Conservation (phyloP, 2,113 vertebrate genomes). For the Microcebus jonahi region DNA sequence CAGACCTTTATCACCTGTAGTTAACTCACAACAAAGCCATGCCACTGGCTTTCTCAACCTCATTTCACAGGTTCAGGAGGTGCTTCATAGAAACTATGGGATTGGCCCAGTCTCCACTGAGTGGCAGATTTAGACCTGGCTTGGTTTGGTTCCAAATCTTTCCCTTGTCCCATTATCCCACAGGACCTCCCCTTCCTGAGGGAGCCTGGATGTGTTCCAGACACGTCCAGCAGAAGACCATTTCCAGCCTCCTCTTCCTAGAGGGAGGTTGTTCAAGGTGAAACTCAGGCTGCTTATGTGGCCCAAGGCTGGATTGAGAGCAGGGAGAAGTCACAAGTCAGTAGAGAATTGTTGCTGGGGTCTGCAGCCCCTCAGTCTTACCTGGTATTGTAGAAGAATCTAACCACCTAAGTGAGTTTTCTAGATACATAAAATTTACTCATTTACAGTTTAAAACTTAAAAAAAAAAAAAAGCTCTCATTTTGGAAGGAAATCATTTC, state of each 20-base stretch:
- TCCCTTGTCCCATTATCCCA: background rate
- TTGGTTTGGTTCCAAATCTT: background rate
- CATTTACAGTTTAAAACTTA: background rate
- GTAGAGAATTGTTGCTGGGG: background rate
- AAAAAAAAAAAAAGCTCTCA: background rate
- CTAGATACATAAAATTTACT: background rate
- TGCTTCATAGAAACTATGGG: background rate
- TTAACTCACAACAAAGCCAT: background rate
- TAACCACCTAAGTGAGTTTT: conserved; percentile 2
- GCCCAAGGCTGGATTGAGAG: background rate
- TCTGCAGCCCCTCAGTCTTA: background rate
- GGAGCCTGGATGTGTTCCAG: background rate
- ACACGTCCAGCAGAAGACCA: background rate
- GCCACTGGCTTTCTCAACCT: background rate
- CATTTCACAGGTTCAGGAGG: background rate
- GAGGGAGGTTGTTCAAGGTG: background rate
- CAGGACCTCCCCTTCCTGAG: background rate
- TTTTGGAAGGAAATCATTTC: conserved; percentile 28
- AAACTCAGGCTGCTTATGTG: background rate
- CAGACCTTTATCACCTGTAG: background rate
- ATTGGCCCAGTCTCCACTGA: background rate
- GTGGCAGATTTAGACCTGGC: background rate
- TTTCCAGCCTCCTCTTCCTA: background rate
- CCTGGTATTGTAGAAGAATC: background rate
- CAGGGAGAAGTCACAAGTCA: background rate